Percentiles rank a stretch among this genome's conserved stretches.
Evolutionary conservation across 2,888 invertebrate genomes (phyloP).

Genomic region (Pyrrhosoma nymphula): DNA sequence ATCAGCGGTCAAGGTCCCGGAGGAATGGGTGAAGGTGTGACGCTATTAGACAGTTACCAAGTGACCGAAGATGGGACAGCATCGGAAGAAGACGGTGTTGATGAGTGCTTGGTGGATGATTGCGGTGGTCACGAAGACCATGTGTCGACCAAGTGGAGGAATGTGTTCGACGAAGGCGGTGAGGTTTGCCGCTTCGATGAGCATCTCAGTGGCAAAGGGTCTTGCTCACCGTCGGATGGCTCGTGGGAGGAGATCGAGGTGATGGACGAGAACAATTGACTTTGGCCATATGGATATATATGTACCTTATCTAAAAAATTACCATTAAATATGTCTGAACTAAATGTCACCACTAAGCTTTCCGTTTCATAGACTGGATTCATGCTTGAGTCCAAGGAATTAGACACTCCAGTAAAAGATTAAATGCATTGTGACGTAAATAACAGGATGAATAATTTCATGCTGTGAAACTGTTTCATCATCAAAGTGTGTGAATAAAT

Average conservation of each 20-base stretch:
- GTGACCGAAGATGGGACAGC: not conserved
- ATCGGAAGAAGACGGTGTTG: not conserved
- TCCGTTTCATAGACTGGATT: too few species aligned
- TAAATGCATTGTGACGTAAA: too few species aligned
- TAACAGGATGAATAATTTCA: too few species aligned
- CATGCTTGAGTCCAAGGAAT: too few species aligned
- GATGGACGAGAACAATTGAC: not conserved
- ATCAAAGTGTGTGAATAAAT: too few species aligned
- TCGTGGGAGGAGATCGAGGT: not conserved
- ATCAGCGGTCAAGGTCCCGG: not conserved
- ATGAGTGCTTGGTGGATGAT: not conserved
- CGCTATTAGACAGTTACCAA: not conserved
- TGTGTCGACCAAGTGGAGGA: not conserved
- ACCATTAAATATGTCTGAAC: too few species aligned
- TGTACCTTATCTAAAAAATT: too few species aligned
- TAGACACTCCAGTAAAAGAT: too few species aligned
- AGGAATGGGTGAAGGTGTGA: not conserved
- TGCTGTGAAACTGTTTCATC: too few species aligned
- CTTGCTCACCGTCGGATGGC: not conserved
- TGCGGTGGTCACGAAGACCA: not conserved
- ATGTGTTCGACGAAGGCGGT: not conserved
- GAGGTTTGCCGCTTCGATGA: constrained; percentile 17
- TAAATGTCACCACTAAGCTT: too few species aligned
- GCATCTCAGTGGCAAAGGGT: not conserved
- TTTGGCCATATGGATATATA: too few species aligned